phyloP scores from a whole-genome alignment of 2,888 invertebrate genomes.

The Eulithis prunata region DNA sequence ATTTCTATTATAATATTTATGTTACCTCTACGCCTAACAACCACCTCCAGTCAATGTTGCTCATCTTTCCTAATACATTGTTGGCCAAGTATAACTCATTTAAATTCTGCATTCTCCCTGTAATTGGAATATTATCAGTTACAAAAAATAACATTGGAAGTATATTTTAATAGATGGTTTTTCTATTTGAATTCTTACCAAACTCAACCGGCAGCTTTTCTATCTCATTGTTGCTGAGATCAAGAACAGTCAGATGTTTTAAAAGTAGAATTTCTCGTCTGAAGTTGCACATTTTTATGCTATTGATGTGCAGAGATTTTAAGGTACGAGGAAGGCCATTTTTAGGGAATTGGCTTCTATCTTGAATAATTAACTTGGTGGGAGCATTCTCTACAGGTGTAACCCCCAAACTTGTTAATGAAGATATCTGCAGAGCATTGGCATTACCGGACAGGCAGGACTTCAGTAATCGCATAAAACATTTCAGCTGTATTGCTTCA shows the following conservation, averaged over 20 bases:
- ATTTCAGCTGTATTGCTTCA: conserved; percentile 88
- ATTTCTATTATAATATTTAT: not conserved
- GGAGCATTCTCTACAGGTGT: conserved; percentile 72
- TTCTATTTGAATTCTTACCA: conserved; percentile 63
- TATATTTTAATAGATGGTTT: not conserved
- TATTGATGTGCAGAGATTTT: conserved; percentile 85
- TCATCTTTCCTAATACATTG: conserved; percentile 85
- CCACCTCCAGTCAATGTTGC: conserved; percentile 87
- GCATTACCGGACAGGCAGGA: conserved; percentile 86
- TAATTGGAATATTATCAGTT: conserved; percentile 37
- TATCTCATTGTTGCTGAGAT: conserved; percentile 89
- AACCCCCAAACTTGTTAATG: conserved; percentile 72
- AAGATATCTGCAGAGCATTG: conserved; percentile 71
- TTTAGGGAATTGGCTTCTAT: conserved; percentile 87
- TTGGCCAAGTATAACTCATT: conserved; percentile 86
- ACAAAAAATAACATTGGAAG: not conserved
- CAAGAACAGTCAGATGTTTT: conserved; percentile 86
- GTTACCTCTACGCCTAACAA: conserved; percentile 78
- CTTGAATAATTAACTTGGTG: conserved; percentile 84
- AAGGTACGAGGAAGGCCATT: conserved; percentile 90
- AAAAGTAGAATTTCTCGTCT: conserved; percentile 88
- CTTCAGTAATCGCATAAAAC: conserved; percentile 87
- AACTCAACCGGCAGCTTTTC: conserved; percentile 88
- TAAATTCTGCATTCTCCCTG: conserved; percentile 83
- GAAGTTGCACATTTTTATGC: conserved; percentile 86